Evolutionary conservation across 2,113 vertebrate species (phyloP).

Genomic region (Cyprinodon variegatus): DNA sequence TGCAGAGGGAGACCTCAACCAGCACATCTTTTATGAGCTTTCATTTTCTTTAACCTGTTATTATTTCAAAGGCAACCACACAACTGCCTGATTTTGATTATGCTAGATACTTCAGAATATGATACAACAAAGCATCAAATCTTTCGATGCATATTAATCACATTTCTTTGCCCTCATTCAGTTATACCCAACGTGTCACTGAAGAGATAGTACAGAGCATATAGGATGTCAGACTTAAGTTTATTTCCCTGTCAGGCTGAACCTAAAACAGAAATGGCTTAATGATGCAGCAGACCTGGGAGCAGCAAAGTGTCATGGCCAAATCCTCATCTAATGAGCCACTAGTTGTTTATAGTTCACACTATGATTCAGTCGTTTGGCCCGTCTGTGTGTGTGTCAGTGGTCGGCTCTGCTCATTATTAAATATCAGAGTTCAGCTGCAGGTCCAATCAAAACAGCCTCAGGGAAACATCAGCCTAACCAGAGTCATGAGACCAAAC

Average conservation of each 20-base stretch:
- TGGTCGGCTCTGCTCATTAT: conserved; percentile 58
- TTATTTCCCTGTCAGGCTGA: conserved; percentile 42
- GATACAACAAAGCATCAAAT: not conserved
- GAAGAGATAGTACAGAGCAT: conserved; percentile 12
- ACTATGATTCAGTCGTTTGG: conserved; percentile 29
- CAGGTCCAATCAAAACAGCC: conserved; percentile 70
- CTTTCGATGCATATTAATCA: not conserved
- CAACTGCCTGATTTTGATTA: not conserved
- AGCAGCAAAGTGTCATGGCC: conserved; percentile 42
- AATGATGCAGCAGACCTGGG: conserved; percentile 33
- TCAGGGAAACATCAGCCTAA: conserved; percentile 68
- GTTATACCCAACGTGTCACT: conserved; percentile 1
- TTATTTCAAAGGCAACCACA: not conserved
- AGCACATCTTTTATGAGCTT: not conserved
- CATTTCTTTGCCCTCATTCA: conserved; percentile 3
- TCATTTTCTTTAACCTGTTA: not conserved
- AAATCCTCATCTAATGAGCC: conserved; percentile 57
- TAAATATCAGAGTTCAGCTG: conserved; percentile 76
- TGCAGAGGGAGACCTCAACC: conserved; percentile 37
- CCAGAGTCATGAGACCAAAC: conserved; percentile 72
- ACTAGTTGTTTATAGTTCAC: conserved; percentile 52
- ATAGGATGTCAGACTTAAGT: conserved; percentile 36
- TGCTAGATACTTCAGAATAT: too few relatives aligned
- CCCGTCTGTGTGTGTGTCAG: conserved; percentile 2
- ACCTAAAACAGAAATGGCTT: conserved; percentile 39